Percentiles rank a stretch among this genome's conserved stretches.
Evolutionary conservation across 2,888 invertebrate species (phyloP).

Genomic region (Mycalesis mineus): DNA sequence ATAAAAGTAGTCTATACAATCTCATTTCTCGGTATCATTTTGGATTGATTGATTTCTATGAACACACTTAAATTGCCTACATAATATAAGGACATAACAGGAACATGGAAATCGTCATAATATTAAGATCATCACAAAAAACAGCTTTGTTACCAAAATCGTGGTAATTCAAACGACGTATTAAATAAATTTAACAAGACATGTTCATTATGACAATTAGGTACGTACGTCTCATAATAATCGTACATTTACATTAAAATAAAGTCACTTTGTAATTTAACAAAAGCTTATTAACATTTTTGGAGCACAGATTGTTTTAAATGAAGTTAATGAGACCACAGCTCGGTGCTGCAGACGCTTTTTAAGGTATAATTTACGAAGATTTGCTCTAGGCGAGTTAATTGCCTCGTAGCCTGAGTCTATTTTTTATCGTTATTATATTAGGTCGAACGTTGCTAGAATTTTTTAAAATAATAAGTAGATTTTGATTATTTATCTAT

Average conservation of each 20-base stretch:
- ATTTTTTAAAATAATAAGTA: too few relatives aligned
- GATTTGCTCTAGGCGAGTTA: not conserved
- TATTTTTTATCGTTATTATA: too few relatives aligned
- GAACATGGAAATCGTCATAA: too few relatives aligned
- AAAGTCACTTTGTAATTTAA: constrained; percentile 7
- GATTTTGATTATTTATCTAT: too few relatives aligned
- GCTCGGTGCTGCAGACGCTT: constrained; percentile 4
- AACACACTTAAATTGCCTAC: too few relatives aligned
- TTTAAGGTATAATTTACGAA: constrained; percentile 1
- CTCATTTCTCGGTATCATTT: too few relatives aligned
- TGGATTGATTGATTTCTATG: too few relatives aligned
- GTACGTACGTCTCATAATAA: constrained; percentile 1
- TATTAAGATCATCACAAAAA: not conserved
- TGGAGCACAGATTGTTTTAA: constrained; percentile 8
- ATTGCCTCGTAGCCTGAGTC: not conserved
- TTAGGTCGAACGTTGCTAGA: too few relatives aligned
- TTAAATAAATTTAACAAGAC: not conserved
- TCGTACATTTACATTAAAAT: constrained; percentile 7
- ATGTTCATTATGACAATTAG: not conserved
- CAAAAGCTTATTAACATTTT: constrained; percentile 10
- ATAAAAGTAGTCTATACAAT: too few relatives aligned
- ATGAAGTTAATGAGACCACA: constrained; percentile 9
- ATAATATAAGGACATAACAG: too few relatives aligned
- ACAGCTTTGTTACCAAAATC: not conserved
- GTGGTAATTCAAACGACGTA: constrained; percentile 37